Conservation (phyloP, 2,113 vertebrate genomes). For the Ahaetulla prasina region DNA sequence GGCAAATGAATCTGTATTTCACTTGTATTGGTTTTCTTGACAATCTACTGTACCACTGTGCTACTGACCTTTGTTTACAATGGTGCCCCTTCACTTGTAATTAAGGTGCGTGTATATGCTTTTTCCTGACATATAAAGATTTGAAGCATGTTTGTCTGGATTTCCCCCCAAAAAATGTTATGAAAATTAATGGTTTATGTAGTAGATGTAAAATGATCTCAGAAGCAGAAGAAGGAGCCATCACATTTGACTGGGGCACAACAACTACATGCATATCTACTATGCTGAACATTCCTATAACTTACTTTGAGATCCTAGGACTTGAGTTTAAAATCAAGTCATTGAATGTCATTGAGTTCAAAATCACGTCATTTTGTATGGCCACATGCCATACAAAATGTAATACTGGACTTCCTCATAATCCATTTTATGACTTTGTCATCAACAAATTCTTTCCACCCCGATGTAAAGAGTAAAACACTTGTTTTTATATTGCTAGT, state of each 20-base stretch:
- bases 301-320: background rate
- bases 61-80: constrained; percentile 76
- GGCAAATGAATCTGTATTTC: constrained; percentile 60
- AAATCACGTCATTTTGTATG: background rate
- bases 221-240: constrained; percentile 1
- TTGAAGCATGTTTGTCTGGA: constrained; percentile 57
- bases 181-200: constrained; percentile 53
- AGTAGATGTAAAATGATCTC: constrained; percentile 49
- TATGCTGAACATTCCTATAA: background rate
- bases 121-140: constrained; percentile 48
- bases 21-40: constrained; percentile 64
- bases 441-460: background rate
- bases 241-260: background rate
- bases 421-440: background rate
- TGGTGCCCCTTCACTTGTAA: constrained; percentile 60
- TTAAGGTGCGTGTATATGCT: constrained; percentile 54
- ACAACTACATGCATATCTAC: background rate
- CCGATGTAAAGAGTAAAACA: background rate
- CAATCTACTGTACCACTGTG: constrained; percentile 74
- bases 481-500: background rate
- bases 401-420: background rate
- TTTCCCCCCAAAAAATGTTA: constrained; percentile 54
- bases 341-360: background rate
- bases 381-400: background rate
- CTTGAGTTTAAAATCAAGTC: background rate